Evolutionary conservation across 1,140 invertebrate species (phyloP), one percentile per base, ranked within the genome.

Genomic region (Solenopsis fugax): DNA sequence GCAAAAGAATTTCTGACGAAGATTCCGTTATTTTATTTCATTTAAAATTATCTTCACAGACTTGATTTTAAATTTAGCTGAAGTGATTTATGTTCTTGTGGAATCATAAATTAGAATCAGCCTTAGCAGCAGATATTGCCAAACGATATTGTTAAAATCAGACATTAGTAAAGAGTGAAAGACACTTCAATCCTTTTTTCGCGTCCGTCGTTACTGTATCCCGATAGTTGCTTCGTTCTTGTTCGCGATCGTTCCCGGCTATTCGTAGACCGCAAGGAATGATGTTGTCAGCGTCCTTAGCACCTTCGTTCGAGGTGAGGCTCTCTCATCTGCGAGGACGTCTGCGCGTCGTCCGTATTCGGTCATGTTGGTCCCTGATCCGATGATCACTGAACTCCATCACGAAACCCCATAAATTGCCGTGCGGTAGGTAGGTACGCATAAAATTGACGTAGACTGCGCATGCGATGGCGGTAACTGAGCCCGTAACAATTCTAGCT

Each of bases 371-470:
- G 62, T 58, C 34, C 48, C 41, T 13, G 37, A 37, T 67, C 4
- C 52, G 60, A 82, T 29, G 37, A 82, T 72, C 21, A 45, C 65
- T 29, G 41, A 69, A 69, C 48, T 69, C 34, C 37, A 84, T 50
- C 54, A 82, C n/a, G 18, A 82, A 69, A 73, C 13, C 62, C 80
- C 21, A 75, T 13, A 69, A 60, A 60, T 67, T 62, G 41, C n/a
- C 41, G 60, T 67, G 45, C 4, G 64, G 58, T 86, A 90, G 75
- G 84, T 92, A 91, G 89, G 89, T 93, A 92, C 88, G 91, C 90
- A 92, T 69, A 89, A 60, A 81, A 65, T 80, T 88, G 86, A 88
- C 75, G 56, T 86, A 90, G 81, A 87, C 78, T 90, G 88, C 87
- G 91, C 91, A 89, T 75, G 88, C 21, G 54, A 56, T 18, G 45